Percentiles rank a stretch among this genome's conserved stretches.
These are phyloP conservation scores for Peromyscus maniculatus DNA, from an alignment of 2,113 vertebrate genomes.

Conservation along the genomic window DNA sequence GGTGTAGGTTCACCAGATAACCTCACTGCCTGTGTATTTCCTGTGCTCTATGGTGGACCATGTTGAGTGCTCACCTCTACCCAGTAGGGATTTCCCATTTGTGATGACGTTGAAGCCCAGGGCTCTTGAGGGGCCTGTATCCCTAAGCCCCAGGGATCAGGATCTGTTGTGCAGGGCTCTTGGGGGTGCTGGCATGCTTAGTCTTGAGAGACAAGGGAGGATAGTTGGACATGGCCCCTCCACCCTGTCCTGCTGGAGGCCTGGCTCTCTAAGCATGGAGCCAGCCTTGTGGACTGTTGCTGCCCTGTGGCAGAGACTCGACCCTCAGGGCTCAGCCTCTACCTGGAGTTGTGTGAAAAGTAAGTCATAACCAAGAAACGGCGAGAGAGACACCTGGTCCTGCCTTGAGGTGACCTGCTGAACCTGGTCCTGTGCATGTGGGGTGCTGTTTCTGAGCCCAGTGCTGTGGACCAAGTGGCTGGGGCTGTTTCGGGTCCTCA, in stretches of 20 bases:
- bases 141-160: not conserved
- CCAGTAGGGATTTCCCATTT: rapidly evolving
- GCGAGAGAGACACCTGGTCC: too few species aligned
- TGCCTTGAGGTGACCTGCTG: not conserved
- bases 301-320: not conserved
- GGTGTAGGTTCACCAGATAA: not conserved
- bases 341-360: not conserved
- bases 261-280: not conserved
- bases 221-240: not conserved
- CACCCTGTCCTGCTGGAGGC: rapidly evolving
- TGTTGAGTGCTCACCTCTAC: rapidly evolving
- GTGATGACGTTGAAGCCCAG: not conserved
- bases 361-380: rapidly evolving
- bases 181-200: not conserved
- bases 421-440: not conserved
- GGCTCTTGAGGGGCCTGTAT: rapidly evolving
- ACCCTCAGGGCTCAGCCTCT: rapidly evolving
- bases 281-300: rapidly evolving
- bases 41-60: too few species aligned
- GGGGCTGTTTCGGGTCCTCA: not conserved
- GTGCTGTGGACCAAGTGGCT: rapidly evolving
- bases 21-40: rapidly evolving
- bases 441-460: not conserved
- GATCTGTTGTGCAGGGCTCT: too few species aligned
- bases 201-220: not conserved